phyloP scores from a whole-genome alignment of 2,113 vertebrate species.

The Passer domesticus region DNA sequence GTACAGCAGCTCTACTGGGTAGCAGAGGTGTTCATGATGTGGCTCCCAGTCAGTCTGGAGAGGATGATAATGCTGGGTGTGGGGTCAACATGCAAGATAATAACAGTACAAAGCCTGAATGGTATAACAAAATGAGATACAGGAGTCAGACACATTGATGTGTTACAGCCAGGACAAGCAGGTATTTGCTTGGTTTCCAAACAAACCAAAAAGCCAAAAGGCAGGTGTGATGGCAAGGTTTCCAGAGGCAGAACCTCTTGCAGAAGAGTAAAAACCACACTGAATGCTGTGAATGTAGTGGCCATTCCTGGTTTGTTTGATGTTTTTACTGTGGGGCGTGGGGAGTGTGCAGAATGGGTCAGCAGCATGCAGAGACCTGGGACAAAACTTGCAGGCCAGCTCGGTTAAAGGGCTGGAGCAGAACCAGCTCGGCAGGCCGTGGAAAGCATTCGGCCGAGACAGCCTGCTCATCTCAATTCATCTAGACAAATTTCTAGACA shows the following conservation, averaged over 20 bases:
- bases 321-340: neutral
- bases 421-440: neutral
- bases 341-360: neutral
- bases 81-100: neutral
- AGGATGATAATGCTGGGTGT: neutral
- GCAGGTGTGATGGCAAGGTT: neutral
- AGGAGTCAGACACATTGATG: rapidly evolving
- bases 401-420: neutral
- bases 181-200: neutral
- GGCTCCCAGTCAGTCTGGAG: neutral
- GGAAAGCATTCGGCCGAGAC: neutral
- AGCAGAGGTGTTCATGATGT: neutral
- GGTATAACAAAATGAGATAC: neutral
- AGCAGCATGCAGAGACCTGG: neutral
- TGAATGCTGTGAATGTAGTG: neutral
- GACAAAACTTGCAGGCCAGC: neutral
- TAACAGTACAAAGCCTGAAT: neutral
- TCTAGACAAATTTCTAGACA: slow-evolving; percentile 40
- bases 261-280: neutral
- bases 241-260: neutral
- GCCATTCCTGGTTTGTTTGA: neutral
- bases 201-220: neutral
- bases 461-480: slow-evolving; percentile 40
- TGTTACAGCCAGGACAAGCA: neutral
- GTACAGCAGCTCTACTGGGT: neutral